Percentiles rank a stretch among this genome's conserved stretches.
Conservation (phyloP, 2,888 invertebrate genomes). For the Augiades crinisus region DNA sequence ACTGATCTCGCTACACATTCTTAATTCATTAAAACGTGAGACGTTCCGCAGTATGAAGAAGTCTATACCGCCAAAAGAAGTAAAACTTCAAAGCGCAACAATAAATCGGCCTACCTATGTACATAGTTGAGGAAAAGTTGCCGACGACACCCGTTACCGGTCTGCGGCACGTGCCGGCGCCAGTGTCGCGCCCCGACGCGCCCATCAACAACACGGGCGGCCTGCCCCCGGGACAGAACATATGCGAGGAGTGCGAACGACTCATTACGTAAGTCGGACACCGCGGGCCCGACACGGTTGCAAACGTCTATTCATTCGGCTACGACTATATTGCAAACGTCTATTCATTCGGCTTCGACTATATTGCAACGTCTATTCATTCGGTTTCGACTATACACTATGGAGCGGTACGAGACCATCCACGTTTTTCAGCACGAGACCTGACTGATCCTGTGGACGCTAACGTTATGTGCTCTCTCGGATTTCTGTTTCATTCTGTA, state of each 20-base stretch:
- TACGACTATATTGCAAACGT: constrained; percentile 33
- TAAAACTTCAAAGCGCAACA: too few relatives aligned
- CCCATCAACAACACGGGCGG: constrained; percentile 85
- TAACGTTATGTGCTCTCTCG: neutral
- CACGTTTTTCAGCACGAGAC: constrained; percentile 16
- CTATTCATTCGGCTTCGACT: constrained; percentile 31
- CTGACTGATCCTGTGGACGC: neutral
- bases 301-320: constrained; percentile 56
- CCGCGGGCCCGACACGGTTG: constrained; percentile 84
- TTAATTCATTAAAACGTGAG: too few relatives aligned
- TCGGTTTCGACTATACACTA: constrained; percentile 14
- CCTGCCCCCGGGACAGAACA: constrained; percentile 93
- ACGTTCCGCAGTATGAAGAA: too few relatives aligned
- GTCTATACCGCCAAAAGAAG: too few relatives aligned
- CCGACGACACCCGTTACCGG: constrained; percentile 76
- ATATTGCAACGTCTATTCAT: constrained; percentile 37
- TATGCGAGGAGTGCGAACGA: constrained; percentile 98
- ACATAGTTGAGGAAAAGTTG: constrained; percentile 54
- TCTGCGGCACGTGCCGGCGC: constrained; percentile 88
- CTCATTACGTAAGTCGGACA: constrained; percentile 97
- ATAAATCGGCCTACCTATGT: constrained; percentile 46
- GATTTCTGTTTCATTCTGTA: neutral
- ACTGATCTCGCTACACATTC: too few relatives aligned
- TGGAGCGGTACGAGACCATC: neutral
- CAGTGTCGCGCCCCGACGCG: constrained; percentile 83